Conservation (phyloP, 2,888 invertebrate genomes). For the Nowickia ferox region DNA sequence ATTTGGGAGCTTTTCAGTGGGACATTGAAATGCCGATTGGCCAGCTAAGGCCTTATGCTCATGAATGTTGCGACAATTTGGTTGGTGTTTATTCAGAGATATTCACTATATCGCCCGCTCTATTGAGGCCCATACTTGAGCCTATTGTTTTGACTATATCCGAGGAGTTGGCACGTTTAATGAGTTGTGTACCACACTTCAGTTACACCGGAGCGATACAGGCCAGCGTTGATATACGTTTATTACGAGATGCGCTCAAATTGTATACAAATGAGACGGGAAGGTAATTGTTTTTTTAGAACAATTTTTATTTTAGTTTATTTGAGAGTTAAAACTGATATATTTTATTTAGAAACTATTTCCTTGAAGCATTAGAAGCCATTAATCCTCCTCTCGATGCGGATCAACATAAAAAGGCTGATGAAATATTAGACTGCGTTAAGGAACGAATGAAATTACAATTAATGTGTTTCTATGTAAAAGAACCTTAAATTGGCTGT, state of each 20-base stretch:
- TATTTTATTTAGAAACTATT: slow-evolving; percentile 86
- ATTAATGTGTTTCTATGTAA: slow-evolving; percentile 85
- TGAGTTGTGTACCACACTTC: slow-evolving; percentile 90
- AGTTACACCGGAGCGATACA: slow-evolving; percentile 89
- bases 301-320: not conserved
- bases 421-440: slow-evolving; percentile 86
- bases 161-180: slow-evolving; percentile 94
- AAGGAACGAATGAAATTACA: slow-evolving; percentile 88
- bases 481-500: slow-evolving; percentile 76
- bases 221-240: slow-evolving; percentile 90
- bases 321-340: not conserved
- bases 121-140: slow-evolving; percentile 88
- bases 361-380: slow-evolving; percentile 91
- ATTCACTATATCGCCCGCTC: slow-evolving; percentile 88
- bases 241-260: slow-evolving; percentile 87
- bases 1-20: slow-evolving; percentile 94
- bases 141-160: slow-evolving; percentile 95
- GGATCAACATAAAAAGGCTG: slow-evolving; percentile 86
- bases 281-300: slow-evolving; percentile 84
- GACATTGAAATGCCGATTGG: slow-evolving; percentile 89
- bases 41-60: slow-evolving; percentile 93
- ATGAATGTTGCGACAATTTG: slow-evolving; percentile 92
- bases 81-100: slow-evolving; percentile 84
- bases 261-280: slow-evolving; percentile 87
- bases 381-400: slow-evolving; percentile 87